Base-by-base conservation (phyloP, 2,888 invertebrate genomes). In the Leptopilina drosophilae region DNA sequence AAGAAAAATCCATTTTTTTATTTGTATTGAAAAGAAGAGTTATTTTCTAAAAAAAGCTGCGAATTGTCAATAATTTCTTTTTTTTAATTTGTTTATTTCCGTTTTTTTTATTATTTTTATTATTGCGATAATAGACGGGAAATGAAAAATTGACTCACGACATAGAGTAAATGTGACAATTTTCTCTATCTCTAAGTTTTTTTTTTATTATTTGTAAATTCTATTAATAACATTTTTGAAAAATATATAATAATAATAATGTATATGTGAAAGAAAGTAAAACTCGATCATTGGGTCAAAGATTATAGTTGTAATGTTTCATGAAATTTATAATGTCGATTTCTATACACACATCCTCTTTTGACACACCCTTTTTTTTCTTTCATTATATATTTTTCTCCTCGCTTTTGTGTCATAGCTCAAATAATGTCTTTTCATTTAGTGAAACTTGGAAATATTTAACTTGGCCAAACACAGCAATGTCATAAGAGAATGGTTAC, bases 311-410 rank as follows among this genome's bases (percentile, higher is more conserved):
- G 49, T 73, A n/a, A n/a, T 53, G 73, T 73, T 33, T 56, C 9
- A n/a, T 14, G 33, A 33, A 49, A 73, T 80, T 79, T 82, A 77
- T 62, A 80, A 83, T 78, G 82, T 82, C 84, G 87, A 89, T 90
- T 89, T 89, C 89, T 89, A 85, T 85, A 86, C 84, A 90, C 88
- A 90, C 88, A 88, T 87, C 87, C 88, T 88, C 64, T 79, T 78
- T 76, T 1, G 82, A 82, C 88, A 86, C 88, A 81, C 87, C 88
- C 84, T 81, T 80, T 83, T 49, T 49, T 49, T 20, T 20, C 20
- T 20, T 20, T 20, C 20, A 20, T 20, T 20, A 20, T 20, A 9
- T 49, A 11, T 49, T 82, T 81, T 79, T 81, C 66, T 80, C 12
- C 82, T 77, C 78, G 66, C 66, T 80, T 49, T 80, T 83, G 80